Evolutionary conservation across 2,888 invertebrate genomes (phyloP), one percentile per base, ranked within the genome.

Genomic region (Linhomoeus sp.): DNA sequence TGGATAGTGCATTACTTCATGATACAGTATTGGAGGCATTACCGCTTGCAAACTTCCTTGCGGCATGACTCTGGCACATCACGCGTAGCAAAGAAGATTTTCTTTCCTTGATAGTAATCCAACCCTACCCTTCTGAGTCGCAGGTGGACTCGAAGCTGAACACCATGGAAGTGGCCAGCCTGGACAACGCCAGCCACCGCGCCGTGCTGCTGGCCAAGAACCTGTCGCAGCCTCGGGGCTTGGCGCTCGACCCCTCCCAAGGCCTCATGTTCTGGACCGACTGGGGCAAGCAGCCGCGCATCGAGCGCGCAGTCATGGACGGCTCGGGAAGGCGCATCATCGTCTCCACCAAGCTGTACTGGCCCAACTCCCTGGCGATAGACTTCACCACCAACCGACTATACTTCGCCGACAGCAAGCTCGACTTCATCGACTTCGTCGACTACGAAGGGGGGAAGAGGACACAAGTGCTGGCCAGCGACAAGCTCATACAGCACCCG

Each of bases 361-460:
- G 92, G 92, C 94, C 94, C 0, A 94, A 92, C 63, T 92, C 92
- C 0, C 70, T 97, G n/a, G 85, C 94, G 0, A 69, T 97, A 2
- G 97, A 97, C 63, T 81, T 85, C 22, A 81, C 92, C 0, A 90
- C 81, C 1, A 80, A 81, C 61, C 71, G 92, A 43, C 78, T 97
- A 0, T 97, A 97, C 68, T 97, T 94, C 64, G 90, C 90, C 0
- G 94, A 97, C 67, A 87, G 87, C 0, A 87, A 92, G 63, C 69
- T 97, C 35, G 94, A 94, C 65, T 94, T 85, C 62, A 94, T 97
- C 50, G 94, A 94, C 63, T 90, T 87, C 64, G 92, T 90, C 63
- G 80, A 86, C 61, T 97, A 97, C 70, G 85, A 94, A 59, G 97
- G 97, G 12, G 76, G 77, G 0, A 82, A 83, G 0, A 70, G 92